A percentile compares a stretch with the other conserved stretches of the same genome.
These are phyloP conservation scores for Adineta ricciae DNA, from an alignment of 2,888 invertebrate species.

Conservation along the genomic window DNA sequence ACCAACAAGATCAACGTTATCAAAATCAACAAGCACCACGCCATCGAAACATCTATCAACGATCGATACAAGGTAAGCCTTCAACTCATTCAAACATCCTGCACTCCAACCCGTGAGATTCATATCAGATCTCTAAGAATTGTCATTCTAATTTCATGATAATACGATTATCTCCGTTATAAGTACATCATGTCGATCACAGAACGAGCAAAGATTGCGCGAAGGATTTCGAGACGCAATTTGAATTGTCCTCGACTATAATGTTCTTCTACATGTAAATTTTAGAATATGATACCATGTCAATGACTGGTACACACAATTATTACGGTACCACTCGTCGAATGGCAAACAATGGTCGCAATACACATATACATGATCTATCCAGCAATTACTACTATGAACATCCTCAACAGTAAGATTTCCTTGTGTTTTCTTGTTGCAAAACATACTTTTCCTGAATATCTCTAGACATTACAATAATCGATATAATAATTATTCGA, in stretches of 20 bases:
- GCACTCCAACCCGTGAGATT: no score
- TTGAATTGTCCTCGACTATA: no score
- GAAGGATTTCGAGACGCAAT: no score
- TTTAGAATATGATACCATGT: constrained; percentile 2
- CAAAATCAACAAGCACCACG: background rate
- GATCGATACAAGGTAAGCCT: background rate
- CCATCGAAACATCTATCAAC: background rate
- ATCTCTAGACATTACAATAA: background rate
- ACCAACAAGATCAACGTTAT: background rate
- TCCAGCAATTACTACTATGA: constrained; percentile 8
- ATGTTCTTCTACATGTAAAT: background rate
- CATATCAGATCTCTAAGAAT: no score
- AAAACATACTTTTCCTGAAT: no score
- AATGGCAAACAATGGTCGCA: background rate
- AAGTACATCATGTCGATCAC: no score
- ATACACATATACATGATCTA: background rate
- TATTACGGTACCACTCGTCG: background rate
- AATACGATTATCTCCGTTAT: no score
- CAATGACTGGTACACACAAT: background rate
- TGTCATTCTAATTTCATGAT: no score
- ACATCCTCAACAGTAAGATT: background rate
- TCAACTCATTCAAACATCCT: no score
- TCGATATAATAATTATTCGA: background rate
- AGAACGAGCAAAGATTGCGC: no score
- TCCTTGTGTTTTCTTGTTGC: background rate